Base-by-base conservation (phyloP, 1,140 invertebrate species). In the Meloidogyne exigua region DNA sequence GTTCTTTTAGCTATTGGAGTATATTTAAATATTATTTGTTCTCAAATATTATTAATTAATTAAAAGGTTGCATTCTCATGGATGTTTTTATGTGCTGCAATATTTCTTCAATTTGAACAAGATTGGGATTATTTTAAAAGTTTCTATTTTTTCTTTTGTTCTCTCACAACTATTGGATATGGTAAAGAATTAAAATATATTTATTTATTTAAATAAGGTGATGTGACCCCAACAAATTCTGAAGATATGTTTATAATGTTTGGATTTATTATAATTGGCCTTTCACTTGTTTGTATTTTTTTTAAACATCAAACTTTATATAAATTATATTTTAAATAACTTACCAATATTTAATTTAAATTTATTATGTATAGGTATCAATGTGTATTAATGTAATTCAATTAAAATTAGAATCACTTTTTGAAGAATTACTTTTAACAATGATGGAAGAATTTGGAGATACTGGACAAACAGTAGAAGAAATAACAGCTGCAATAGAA, bases 51-150 rank as follows among this genome's bases (percentile, higher is more conserved):
- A 21, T 82, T 32, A 32, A 32, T 3, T 3, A 32, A 3, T 32
- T 32, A 32, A 79, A 26, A 77, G 26, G 66, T 67, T 67, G 66
- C 36, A 18, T 39, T 32, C 26, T 67, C 85, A 0, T 85, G 84
- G 84, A 85, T 85, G 86, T 87, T 87, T 81, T 74, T 87, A 39
- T 87, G 85, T 77, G 85, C 85, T 28, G 85, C 86, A 32, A 87
- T 87, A 15, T 87, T 87, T 67, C 72, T 87, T 18, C 42, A 82
- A 75, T 87, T 87, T 63, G 85, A 87, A 75, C 79, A 87, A 63
- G 85, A 87, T 70, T 86, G 86, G 85, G 85, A 87, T 68, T 87
- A 87, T 72, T 87, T 87, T 42, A 87, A 87, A 74, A 85, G 84
- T 73, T 86, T 87, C 66, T 87, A 87, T 70, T 87, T 87, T 69